Conservation (phyloP, 2,113 vertebrate species). For the Paratilapia polleni region DNA sequence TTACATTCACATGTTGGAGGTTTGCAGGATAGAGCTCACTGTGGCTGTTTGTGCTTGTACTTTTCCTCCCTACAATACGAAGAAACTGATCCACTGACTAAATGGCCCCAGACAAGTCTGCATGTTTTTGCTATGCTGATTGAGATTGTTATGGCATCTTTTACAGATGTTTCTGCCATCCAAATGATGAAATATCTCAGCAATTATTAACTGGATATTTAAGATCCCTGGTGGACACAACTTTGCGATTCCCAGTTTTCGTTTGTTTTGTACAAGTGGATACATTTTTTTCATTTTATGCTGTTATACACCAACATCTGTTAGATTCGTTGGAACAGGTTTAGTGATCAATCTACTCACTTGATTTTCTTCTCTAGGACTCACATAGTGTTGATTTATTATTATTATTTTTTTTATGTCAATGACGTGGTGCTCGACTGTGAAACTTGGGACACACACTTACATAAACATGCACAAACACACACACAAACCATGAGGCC, state of each 20-base stretch:
- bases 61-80: not conserved
- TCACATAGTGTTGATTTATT: too few relatives aligned
- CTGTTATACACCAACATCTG: not conserved
- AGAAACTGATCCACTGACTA: not conserved
- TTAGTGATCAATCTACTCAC: accelerated
- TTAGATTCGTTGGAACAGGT: accelerated
- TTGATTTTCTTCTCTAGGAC: not conserved
- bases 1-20: not conserved
- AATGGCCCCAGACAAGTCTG: not conserved
- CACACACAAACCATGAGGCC: accelerated
- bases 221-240: not conserved
- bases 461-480: not conserved
- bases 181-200: not conserved
- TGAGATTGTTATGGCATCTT: not conserved
- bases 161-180: not conserved
- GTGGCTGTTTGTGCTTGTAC: not conserved
- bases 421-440: too few relatives aligned
- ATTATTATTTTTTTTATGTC: too few relatives aligned
- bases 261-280: not conserved
- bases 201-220: not conserved
- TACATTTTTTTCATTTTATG: not conserved
- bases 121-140: too few relatives aligned
- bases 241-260: not conserved
- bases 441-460: too few relatives aligned
- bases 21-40: not conserved